These are phyloP conservation scores for Cancer borealis DNA, from an alignment of 2,888 invertebrate genomes.

Conservation along the genomic window DNA sequence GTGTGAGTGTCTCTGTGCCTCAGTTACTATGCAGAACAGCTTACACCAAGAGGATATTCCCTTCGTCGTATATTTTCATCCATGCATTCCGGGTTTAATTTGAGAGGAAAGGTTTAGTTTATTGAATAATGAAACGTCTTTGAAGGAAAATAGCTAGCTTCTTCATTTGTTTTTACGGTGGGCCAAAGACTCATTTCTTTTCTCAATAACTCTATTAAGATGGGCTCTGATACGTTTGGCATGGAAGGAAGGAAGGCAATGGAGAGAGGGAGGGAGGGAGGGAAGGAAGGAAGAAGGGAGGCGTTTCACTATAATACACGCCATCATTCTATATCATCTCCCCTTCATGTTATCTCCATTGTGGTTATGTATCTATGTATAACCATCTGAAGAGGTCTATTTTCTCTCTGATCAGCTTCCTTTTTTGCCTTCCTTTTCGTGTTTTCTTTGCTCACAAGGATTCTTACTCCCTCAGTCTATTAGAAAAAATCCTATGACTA, in stretches of 20 bases:
- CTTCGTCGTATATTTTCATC: background rate
- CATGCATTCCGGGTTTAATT: background rate
- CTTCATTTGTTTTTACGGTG: background rate
- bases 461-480: background rate
- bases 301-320: background rate
- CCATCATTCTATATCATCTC: background rate
- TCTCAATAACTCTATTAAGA: constrained; percentile 11
- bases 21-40: background rate
- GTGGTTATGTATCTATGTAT: background rate
- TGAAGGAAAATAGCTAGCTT: background rate
- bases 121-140: background rate
- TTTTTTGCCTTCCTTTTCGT: background rate
- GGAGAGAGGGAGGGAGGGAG: background rate
- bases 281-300: background rate
- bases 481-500: background rate
- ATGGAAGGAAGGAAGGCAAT: background rate
- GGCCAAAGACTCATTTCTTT: background rate
- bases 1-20: background rate
- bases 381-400: background rate
- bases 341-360: background rate
- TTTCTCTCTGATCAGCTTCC: background rate
- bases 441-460: background rate
- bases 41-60: background rate
- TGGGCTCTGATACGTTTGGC: background rate
- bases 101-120: background rate